These are phyloP conservation scores for Actenoides hombroni DNA, from an alignment of 2,113 vertebrate species.

Conservation along the genomic window DNA sequence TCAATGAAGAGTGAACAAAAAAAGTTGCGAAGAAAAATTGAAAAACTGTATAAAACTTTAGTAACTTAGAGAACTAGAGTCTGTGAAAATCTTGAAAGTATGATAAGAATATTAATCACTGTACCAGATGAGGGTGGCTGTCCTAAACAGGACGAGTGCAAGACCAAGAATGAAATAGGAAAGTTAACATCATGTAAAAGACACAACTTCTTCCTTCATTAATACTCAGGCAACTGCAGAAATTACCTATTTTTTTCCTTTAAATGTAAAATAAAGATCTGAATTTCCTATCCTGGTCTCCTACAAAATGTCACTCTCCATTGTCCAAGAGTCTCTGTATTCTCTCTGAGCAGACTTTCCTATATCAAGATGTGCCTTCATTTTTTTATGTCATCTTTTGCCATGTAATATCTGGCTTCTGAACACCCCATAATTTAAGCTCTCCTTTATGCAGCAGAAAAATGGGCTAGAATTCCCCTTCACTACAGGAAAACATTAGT, in stretches of 20 bases:
- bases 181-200: background rate
- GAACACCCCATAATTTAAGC: background rate
- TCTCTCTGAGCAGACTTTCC: background rate
- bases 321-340: background rate
- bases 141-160: background rate
- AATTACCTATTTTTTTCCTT: background rate
- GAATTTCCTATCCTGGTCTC: background rate
- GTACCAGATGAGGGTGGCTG: background rate
- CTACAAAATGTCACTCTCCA: background rate
- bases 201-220: background rate
- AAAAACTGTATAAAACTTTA: background rate
- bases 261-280: background rate
- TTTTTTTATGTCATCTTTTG: background rate
- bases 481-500: fast-evolving
- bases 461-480: background rate
- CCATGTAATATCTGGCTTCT: background rate
- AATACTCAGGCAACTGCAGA: background rate
- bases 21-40: background rate
- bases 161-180: background rate
- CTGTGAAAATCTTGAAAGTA: background rate
- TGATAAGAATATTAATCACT: background rate
- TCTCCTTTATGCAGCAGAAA: background rate
- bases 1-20: background rate
- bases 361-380: background rate
- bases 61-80: background rate